Base-by-base conservation (phyloP, 2,888 invertebrate genomes). In the Cynaeus angustus region DNA sequence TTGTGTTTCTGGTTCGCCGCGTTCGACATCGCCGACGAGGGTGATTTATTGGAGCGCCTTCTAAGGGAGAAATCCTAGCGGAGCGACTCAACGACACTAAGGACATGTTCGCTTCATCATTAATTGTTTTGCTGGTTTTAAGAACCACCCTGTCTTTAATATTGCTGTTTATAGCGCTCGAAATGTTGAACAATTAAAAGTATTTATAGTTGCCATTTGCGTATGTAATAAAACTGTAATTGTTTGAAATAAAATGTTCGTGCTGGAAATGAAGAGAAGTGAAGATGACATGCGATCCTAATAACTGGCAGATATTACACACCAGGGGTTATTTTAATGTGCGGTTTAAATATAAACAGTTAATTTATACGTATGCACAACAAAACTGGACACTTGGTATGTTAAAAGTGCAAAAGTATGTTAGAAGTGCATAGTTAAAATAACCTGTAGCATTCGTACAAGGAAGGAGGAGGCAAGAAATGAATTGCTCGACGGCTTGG, bases 1-100 rank as follows among this genome's bases (percentile, higher is more conserved):
- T 58, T 58, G 58, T 50, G 61, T 33, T 62, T 62, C 46, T 48
- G 46, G 61, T 62, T 38, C 61, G 50, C 61, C 50, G 61, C 61
- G 48, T 62, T 48, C 61, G 38, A 46, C 48, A 50, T 37, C 46
- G 61, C n/a, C 55, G 55, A 38, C 12, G 28, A 52, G 52, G 55
- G 55, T 55, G 37, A 55, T 59, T 59, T 59, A 59, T 59, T 46
- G 12, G 16, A 45, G 14, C 13, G 13, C 59, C 59, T 43, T 59
- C 46, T 59, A 59, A 45, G 59, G 59, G 55, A 38, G 33, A 33
- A 55, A 52, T 43, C 21, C 21, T 21, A 26, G 33, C n/a, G 33
- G 33, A 33, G n/a, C 33, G 33, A 41, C 41, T 12, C 10, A 1
- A 12, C n/a, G 41, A 41, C 12, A n/a, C 12, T 41, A 41, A 41